Evolutionary conservation across 2,113 vertebrate genomes (phyloP), one percentile per base, ranked within the genome.

Genomic region (Nothobranchius kuhntae): DNA sequence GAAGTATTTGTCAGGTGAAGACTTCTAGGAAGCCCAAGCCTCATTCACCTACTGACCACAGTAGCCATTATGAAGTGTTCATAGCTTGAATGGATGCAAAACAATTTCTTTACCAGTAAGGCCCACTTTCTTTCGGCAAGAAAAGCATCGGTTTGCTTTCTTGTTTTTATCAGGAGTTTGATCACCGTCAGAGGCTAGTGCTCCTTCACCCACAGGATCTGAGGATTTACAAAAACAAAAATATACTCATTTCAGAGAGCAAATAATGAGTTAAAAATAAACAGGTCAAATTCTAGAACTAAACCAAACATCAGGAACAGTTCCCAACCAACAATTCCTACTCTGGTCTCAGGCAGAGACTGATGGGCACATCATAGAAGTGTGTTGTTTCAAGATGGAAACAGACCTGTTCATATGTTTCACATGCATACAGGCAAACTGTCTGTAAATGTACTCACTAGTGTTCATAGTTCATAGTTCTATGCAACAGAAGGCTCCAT

Each of bases 141-240:
- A 93, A 82, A 95, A 95, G 89, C 95, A 96, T 58, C 95, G 94
- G 71, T 96, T 96, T 91, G 95, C 95, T 82, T 96, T 96, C 87
- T 95, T 96, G 11, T 89, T 95, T 84, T 96, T 93, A 68, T 94
- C 95, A 0, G 92, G 89, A 55, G 93, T 91, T 48, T 93, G 92
- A 78, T 94, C 85, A 73, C 93, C 94, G n/a, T 96, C 94, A 65
- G 93, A 88, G 65, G 83, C 82, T 83, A 94, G 93, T 11, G 92
- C 82, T 53, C 86, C 81, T 71, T 96, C 94, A 24, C 90, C 89
- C 30, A 83, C 78, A 48, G 92, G 87, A 61, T 90, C 95, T 95
- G 80, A 60, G 21, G 8, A 1, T 8, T 13, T 8, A 13, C 14
- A 6, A 59, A 30, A 58, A 14, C 3, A 42, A 12, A 13, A 45